Base-by-base conservation (phyloP, 2,888 invertebrate species). In the Brenthis hecate region DNA sequence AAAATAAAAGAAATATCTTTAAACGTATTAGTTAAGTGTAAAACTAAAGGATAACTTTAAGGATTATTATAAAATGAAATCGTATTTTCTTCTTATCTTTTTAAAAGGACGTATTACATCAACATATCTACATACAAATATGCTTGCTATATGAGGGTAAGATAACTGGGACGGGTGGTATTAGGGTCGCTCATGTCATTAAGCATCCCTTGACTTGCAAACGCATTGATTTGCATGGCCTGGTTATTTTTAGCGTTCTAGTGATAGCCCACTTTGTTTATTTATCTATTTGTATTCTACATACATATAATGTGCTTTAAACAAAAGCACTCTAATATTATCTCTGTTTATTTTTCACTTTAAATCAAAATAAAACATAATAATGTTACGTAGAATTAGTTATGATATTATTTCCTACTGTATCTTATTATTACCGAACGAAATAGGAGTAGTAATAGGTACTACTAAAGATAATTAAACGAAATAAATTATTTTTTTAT, bases 151-250 rank as follows among this genome's bases (percentile, higher is more conserved):
- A 36, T 53, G 19, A 56, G 48, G 55, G 55, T 64, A 64, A 55
- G 54, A 61, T 61, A 66, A 61, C 66, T 61, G 50, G 61, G 61
- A 61, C 66, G 61, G 50, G 19, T 23, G 28, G 50, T 61, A 60
- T 61, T 61, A 61, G 61, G 66, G 65, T 43, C 57, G 66, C 67
- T 50, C 55, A 61, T 67, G 55, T 67, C 61, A 62, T 67, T 56
- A 62, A 56, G 61, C 67, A 62, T 50, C 50, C 54, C 66, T 61
- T 66, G 60, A 61, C 56, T 56, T 67, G 67, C 62, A 67, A 62
- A 55, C 61, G 67, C 67, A 67, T 67, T 67, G 67, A 62, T 67
- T 67, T 67, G 61, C 67, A 62, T 61, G 67, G 19, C 61, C 61
- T 51, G 61, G 43, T 66, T 56, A 57, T 57, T 50, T 65, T 65